Conservation (phyloP, 2,797 vertebrate genomes). For the Rachycentron canadum region DNA sequence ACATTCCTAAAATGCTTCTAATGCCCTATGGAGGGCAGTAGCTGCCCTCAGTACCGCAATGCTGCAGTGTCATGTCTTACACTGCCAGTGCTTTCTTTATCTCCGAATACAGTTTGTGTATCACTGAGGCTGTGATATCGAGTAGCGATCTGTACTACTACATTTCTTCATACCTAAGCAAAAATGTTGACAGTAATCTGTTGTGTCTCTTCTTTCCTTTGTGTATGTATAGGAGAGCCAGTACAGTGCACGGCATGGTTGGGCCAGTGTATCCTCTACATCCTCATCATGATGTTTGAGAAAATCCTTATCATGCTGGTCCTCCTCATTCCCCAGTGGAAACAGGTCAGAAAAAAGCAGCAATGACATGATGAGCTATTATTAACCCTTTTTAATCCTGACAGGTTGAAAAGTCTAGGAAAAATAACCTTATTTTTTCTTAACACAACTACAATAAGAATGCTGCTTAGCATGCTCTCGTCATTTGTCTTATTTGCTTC, state of each 20-base stretch:
- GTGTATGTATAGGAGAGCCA: slow-evolving; percentile 89
- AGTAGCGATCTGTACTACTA: background rate
- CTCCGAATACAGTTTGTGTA: background rate
- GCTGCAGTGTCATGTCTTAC: slow-evolving; percentile 20
- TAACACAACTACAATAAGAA: background rate
- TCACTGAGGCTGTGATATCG: slow-evolving; percentile 27
- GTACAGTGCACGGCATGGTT: slow-evolving; percentile 95
- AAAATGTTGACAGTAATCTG: background rate
- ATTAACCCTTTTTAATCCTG: too few relatives aligned
- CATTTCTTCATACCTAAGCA: slow-evolving; percentile 18
- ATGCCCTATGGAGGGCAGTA: slow-evolving; percentile 66
- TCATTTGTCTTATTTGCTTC: background rate
- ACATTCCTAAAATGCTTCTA: slow-evolving; percentile 18
- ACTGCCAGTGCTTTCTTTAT: background rate
- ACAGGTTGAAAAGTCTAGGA: background rate
- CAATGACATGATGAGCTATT: background rate
- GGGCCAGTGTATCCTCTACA: slow-evolving; percentile 96
- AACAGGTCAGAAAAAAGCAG: slow-evolving; percentile 87
- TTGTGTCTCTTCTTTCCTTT: slow-evolving; percentile 12
- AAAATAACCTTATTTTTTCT: background rate
- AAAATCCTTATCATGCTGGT: slow-evolving; percentile 96
- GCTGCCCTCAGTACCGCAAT: slow-evolving; percentile 5
- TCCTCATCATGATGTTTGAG: slow-evolving; percentile 98
- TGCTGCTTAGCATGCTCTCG: background rate
- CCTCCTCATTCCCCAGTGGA: slow-evolving; percentile 97